Evolutionary conservation across 2,888 invertebrate genomes (phyloP).

Genomic region (Atethmia centrago): DNA sequence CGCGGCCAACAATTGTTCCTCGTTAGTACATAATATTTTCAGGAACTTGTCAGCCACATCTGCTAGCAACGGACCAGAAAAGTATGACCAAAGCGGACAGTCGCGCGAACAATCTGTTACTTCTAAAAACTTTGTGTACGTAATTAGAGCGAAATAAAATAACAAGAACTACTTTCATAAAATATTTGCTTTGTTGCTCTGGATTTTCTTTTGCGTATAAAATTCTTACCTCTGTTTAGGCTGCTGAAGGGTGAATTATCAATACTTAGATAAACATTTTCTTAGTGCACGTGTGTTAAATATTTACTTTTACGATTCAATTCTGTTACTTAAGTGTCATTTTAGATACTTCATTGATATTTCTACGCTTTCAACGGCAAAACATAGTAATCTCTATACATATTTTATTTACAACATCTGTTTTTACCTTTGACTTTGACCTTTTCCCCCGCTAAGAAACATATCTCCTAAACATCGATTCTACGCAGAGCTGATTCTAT

Average conservation of each 20-base stretch:
- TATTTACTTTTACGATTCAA: not conserved
- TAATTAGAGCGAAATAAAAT: slow-evolving; percentile 47
- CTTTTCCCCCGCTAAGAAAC: not conserved
- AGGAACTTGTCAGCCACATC: slow-evolving; percentile 50
- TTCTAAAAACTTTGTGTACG: slow-evolving; percentile 51
- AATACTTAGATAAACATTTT: not conserved
- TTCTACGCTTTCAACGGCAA: not conserved
- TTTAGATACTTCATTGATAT: not conserved
- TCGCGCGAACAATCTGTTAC: slow-evolving; percentile 54
- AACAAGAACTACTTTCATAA: slow-evolving; percentile 15
- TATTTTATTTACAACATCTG: not conserved
- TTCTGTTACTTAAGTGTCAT: not conserved
- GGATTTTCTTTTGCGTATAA: not conserved
- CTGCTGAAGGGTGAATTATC: not conserved
- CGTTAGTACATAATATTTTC: slow-evolving; percentile 41
- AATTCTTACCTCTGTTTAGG: not conserved
- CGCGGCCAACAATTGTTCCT: slow-evolving; percentile 19
- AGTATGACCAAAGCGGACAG: slow-evolving; percentile 52
- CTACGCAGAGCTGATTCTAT: not conserved
- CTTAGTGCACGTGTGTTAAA: not conserved
- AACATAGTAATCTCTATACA: not conserved
- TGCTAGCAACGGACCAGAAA: slow-evolving; percentile 50
- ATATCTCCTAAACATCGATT: not conserved
- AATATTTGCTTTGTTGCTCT: slow-evolving; percentile 11
- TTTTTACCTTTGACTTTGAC: not conserved